Conservation (phyloP, 2,888 invertebrate species). For the Lycaena phlaeas region DNA sequence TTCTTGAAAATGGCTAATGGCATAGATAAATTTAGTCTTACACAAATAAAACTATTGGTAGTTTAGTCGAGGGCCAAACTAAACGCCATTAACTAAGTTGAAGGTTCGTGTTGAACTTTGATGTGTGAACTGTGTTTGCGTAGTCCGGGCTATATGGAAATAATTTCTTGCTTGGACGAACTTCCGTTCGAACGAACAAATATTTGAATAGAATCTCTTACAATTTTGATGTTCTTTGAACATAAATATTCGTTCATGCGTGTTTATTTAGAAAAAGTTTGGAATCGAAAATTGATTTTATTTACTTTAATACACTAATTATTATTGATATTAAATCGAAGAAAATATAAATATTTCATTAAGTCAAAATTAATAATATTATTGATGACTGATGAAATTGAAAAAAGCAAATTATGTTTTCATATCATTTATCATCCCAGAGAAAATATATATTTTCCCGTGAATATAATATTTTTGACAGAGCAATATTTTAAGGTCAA, state of each 20-base stretch:
- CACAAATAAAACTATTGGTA: constrained; percentile 4
- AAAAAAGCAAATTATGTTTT: too few relatives aligned
- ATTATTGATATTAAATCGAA: too few relatives aligned
- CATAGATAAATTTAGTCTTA: too few relatives aligned
- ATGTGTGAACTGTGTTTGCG: constrained; percentile 59
- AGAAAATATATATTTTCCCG: too few relatives aligned
- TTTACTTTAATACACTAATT: too few relatives aligned
- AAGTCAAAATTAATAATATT: too few relatives aligned
- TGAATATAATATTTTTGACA: too few relatives aligned
- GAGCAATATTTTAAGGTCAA: too few relatives aligned
- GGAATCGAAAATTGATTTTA: constrained; percentile 1
- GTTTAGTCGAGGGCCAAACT: constrained; percentile 20
- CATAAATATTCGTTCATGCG: constrained; percentile 19
- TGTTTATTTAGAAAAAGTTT: constrained; percentile 4
- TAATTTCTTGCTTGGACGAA: constrained; percentile 60
- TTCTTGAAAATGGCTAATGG: too few relatives aligned
- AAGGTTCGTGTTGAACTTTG: constrained; percentile 60
- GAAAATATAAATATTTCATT: too few relatives aligned
- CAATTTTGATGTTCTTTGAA: constrained; percentile 49
- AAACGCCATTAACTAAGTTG: constrained; percentile 65
- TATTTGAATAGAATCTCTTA: constrained; percentile 54
- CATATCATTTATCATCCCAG: too few relatives aligned
- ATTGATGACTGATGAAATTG: too few relatives aligned
- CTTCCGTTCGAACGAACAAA: constrained; percentile 57
- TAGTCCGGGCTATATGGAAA: constrained; percentile 58